phyloP scores from a whole-genome alignment of 2,797 vertebrate genomes.

The Gadopsis marmoratus region DNA sequence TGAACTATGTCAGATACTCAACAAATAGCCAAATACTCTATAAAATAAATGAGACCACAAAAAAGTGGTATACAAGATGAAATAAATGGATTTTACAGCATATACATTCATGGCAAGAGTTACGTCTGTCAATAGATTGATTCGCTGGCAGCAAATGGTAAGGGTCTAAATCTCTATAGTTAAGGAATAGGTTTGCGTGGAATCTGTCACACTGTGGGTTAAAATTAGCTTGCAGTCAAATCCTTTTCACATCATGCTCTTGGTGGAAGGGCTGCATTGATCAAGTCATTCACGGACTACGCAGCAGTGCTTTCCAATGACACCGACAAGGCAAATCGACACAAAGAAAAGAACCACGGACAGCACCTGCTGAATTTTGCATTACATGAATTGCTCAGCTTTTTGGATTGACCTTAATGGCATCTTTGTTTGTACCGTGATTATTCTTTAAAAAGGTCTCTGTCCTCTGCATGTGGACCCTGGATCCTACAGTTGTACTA shows the following conservation, averaged over 20 bases:
- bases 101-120: neutral
- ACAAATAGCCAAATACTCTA: neutral
- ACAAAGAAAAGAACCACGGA: neutral
- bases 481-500: conserved; percentile 1
- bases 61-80: too few species aligned
- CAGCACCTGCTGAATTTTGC: neutral
- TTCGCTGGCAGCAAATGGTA: neutral
- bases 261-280: neutral
- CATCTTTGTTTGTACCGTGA: neutral
- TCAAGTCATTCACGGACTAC: neutral
- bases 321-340: neutral
- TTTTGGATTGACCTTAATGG: neutral
- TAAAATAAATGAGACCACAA: too few species aligned
- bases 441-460: neutral
- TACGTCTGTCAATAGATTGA: neutral
- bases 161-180: neutral
- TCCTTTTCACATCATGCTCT: neutral
- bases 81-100: neutral
- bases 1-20: neutral
- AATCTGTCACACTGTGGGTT: neutral
- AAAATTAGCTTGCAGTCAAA: neutral
- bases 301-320: neutral
- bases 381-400: neutral
- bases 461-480: neutral
- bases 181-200: neutral